phyloP scores from a whole-genome alignment of 2,797 vertebrate species.

The Apodemus agrarius region DNA sequence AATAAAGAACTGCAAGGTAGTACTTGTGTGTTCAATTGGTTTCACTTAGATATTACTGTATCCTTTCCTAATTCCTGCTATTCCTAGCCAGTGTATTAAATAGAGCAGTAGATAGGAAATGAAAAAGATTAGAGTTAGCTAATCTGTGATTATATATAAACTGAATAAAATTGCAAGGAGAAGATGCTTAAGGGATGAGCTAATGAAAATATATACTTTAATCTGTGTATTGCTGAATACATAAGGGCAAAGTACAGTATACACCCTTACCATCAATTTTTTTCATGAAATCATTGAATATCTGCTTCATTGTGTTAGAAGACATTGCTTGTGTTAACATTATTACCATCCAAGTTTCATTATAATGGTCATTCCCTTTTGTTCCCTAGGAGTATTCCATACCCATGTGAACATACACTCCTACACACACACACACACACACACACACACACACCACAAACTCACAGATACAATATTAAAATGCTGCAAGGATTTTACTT shows the following conservation, averaged over 20 bases:
- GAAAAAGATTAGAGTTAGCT: too few relatives aligned
- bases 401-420: background rate
- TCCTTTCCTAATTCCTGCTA: background rate
- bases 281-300: background rate
- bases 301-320: constrained; percentile 35
- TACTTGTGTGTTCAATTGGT: background rate
- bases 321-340: background rate
- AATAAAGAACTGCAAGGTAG: background rate
- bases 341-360: background rate
- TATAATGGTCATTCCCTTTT: background rate
- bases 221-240: background rate
- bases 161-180: fast-evolving
- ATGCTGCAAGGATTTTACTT: background rate
- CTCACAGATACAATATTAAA: background rate
- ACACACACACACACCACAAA: background rate
- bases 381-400: background rate
- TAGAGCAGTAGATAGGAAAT: background rate
- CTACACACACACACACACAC: background rate
- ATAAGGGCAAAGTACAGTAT: background rate
- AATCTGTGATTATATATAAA: background rate
- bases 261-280: background rate
- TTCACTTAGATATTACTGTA: background rate
- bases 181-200: background rate
- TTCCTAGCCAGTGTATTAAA: background rate
- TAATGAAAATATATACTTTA: background rate